Evolutionary conservation across 2,797 vertebrate genomes (phyloP).

Genomic region (Kryptopterus vitreolus): DNA sequence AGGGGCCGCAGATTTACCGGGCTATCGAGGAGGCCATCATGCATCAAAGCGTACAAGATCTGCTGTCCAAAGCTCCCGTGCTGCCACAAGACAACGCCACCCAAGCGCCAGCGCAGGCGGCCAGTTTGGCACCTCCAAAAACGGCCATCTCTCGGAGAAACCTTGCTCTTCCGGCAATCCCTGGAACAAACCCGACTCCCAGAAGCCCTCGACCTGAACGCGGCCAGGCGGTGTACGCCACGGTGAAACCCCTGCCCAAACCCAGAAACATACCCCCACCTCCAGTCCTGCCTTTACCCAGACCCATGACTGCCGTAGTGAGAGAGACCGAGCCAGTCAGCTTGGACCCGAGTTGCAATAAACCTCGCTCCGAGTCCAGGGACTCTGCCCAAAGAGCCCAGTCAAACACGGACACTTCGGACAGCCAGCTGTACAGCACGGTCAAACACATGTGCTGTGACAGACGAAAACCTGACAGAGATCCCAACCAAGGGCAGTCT

Average conservation of each 20-base stretch:
- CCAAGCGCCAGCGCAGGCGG: slow-evolving; percentile 20
- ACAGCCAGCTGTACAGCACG: slow-evolving; percentile 55
- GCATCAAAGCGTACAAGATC: slow-evolving; percentile 52
- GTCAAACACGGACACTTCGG: background rate
- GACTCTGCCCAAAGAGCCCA: slow-evolving; percentile 22
- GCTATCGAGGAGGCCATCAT: slow-evolving; percentile 69
- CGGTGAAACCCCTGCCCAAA: slow-evolving; percentile 56
- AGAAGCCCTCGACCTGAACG: slow-evolving; percentile 7
- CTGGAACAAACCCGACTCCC: slow-evolving; percentile 1
- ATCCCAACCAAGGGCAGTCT: slow-evolving; percentile 43
- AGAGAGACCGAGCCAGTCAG: slow-evolving; percentile 31
- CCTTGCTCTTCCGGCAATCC: slow-evolving; percentile 32
- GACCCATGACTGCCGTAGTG: slow-evolving; percentile 27
- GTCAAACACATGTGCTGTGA: slow-evolving; percentile 26
- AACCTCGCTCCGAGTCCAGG: slow-evolving; percentile 16
- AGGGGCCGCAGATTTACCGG: slow-evolving; percentile 72
- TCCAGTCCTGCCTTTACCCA: slow-evolving; percentile 17
- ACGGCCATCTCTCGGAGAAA: slow-evolving; percentile 18
- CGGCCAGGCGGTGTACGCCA: slow-evolving; percentile 61
- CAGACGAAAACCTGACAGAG: slow-evolving; percentile 24
- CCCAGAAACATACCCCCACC: background rate
- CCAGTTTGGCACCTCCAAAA: slow-evolving; percentile 18
- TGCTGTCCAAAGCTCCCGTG: slow-evolving; percentile 22
- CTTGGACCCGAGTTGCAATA: background rate
- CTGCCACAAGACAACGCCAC: background rate